A percentile compares a stretch with the other conserved stretches of the same genome.
Evolutionary conservation across 2,113 vertebrate genomes (phyloP).

Genomic region (Progne subis): DNA sequence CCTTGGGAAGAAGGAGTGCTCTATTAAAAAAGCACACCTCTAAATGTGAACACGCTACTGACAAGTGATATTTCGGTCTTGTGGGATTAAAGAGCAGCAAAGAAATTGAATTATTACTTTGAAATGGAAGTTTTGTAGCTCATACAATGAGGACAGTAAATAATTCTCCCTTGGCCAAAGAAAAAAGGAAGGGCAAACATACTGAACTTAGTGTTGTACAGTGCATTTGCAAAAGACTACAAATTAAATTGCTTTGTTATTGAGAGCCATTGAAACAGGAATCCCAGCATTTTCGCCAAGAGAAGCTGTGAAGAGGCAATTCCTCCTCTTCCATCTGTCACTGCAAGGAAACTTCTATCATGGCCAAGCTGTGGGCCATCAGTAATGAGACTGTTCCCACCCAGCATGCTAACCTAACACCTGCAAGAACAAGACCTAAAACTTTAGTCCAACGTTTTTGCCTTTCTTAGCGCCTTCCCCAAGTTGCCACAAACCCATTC

Average conservation of each 20-base stretch:
- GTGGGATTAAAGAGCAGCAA: background rate
- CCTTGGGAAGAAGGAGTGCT: background rate
- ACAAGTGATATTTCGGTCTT: background rate
- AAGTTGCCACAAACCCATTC: background rate
- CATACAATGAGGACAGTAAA: background rate
- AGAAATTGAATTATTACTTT: background rate
- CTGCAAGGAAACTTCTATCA: background rate
- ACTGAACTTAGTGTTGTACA: accelerated
- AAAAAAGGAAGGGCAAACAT: background rate
- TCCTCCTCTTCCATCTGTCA: background rate
- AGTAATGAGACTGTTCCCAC: accelerated
- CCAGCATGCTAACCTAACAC: accelerated
- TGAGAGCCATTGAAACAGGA: background rate
- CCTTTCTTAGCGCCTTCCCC: background rate
- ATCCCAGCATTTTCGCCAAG: background rate
- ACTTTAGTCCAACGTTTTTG: accelerated
- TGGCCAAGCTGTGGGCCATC: background rate
- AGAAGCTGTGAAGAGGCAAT: background rate
- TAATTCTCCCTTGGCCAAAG: background rate
- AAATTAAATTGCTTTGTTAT: background rate
- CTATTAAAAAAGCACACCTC: background rate
- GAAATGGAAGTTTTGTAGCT: background rate
- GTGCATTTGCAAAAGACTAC: background rate
- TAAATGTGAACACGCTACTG: background rate
- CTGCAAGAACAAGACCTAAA: background rate